phyloP scores from a whole-genome alignment of 2,888 invertebrate species.

The Leptinotarsa rubiginosa region DNA sequence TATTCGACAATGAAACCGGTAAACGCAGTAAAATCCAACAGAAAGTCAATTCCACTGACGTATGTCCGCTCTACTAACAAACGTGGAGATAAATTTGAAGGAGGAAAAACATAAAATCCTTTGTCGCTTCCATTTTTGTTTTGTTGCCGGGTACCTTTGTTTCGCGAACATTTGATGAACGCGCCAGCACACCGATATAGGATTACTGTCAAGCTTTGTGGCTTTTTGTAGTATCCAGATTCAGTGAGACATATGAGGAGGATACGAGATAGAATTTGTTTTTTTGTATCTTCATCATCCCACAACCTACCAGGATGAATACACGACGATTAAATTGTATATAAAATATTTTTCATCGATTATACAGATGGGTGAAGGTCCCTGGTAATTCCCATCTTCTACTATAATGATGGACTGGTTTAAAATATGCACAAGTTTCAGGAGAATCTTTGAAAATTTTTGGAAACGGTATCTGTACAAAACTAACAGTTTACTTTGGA shows the following conservation, averaged over 20 bases:
- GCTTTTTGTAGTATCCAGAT: slow-evolving; percentile 13
- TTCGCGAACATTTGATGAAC: slow-evolving; percentile 19
- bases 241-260: neutral
- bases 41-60: slow-evolving; percentile 31
- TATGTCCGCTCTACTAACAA: slow-evolving; percentile 29
- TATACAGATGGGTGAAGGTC: too few relatives aligned
- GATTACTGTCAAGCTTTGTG: slow-evolving; percentile 18
- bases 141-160: slow-evolving; percentile 32
- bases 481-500: too few relatives aligned
- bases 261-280: slow-evolving; percentile 1
- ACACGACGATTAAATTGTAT: too few relatives aligned
- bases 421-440: too few relatives aligned
- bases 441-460: too few relatives aligned
- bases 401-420: too few relatives aligned
- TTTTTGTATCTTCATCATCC: neutral
- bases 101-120: slow-evolving; percentile 34
- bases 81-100: slow-evolving; percentile 34
- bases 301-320: too few relatives aligned
- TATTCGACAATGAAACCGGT: slow-evolving; percentile 13
- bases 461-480: too few relatives aligned
- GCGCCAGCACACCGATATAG: slow-evolving; percentile 12
- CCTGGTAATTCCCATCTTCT: too few relatives aligned
- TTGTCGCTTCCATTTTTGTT: slow-evolving; percentile 34
- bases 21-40: slow-evolving; percentile 31
- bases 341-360: too few relatives aligned